A percentile compares a stretch with the other conserved stretches of the same genome.
Evolutionary conservation across 35 echinoderm and acorn worm genomes (phyloP).

Genomic region (Lytechinus variegatus): DNA sequence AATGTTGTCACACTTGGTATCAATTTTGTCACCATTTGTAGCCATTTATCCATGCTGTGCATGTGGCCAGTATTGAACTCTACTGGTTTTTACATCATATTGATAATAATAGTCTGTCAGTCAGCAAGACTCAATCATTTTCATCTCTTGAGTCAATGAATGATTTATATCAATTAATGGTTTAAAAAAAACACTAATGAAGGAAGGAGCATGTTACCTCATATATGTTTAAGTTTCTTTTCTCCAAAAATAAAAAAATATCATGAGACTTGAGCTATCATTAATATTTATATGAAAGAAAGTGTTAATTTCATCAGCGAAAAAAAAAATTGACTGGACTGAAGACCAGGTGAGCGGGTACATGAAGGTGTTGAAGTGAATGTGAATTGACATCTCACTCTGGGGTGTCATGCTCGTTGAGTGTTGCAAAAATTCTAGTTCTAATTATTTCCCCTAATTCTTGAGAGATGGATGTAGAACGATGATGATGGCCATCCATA

Average conservation of each 20-base stretch:
- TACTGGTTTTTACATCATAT: neutral
- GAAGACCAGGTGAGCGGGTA: neutral
- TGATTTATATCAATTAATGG: neutral
- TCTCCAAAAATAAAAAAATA: neutral
- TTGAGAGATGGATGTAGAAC: neutral
- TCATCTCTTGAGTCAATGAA: neutral
- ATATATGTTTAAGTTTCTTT: neutral
- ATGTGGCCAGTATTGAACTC: neutral
- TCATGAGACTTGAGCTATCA: neutral
- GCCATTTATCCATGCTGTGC: neutral
- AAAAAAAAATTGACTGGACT: neutral
- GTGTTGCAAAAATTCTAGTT: neutral
- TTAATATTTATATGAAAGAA: neutral
- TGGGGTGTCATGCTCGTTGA: neutral
- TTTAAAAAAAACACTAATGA: neutral
- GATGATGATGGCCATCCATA: neutral
- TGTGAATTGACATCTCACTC: neutral
- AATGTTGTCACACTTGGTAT: neutral
- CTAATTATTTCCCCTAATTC: neutral
- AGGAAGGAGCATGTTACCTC: neutral
- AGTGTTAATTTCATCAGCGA: neutral
- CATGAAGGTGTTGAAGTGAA: slow-evolving; percentile 2
- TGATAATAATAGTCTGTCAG: neutral
- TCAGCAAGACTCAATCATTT: neutral
- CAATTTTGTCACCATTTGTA: slow-evolving; percentile 11